Conservation (phyloP, 1,140 invertebrate species). For the Saccostrea glomerata region DNA sequence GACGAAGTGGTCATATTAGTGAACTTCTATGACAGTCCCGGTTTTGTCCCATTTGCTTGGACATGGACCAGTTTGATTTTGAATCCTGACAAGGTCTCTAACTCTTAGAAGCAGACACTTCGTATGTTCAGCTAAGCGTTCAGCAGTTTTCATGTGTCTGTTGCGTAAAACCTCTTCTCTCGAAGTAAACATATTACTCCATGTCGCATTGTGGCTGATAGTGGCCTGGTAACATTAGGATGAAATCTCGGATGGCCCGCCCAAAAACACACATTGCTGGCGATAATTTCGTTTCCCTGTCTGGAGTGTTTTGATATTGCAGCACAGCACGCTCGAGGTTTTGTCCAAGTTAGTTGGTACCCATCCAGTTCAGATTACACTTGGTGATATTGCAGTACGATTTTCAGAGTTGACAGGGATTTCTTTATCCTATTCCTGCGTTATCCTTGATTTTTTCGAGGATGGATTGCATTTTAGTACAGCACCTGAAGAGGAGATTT, state of each 20-base stretch:
- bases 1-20: constrained; percentile 61
- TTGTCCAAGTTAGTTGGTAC: too few species aligned
- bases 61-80: constrained; percentile 59
- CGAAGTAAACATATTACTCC: constrained; percentile 54
- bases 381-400: too few species aligned
- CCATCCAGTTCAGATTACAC: too few species aligned
- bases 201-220: constrained; percentile 53
- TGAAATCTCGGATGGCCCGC: constrained; percentile 56
- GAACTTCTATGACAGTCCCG: constrained; percentile 59
- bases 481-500: too few species aligned
- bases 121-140: constrained; percentile 59
- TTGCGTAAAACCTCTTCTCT: constrained; percentile 60
- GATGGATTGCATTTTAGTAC: too few species aligned
- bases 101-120: constrained; percentile 47
- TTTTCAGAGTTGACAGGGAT: too few species aligned
- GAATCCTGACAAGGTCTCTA: constrained; percentile 58
- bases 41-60: constrained; percentile 64
- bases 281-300: constrained; percentile 58
- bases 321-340: constrained; percentile 59
- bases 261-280: constrained; percentile 52
- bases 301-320: constrained; percentile 63
- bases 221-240: constrained; percentile 56
- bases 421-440: too few species aligned
- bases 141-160: constrained; percentile 58
- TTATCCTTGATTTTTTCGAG: too few species aligned